These are phyloP conservation scores for Drosophila sordidapex DNA, from an alignment of 2,888 invertebrate species.

Conservation along the genomic window DNA sequence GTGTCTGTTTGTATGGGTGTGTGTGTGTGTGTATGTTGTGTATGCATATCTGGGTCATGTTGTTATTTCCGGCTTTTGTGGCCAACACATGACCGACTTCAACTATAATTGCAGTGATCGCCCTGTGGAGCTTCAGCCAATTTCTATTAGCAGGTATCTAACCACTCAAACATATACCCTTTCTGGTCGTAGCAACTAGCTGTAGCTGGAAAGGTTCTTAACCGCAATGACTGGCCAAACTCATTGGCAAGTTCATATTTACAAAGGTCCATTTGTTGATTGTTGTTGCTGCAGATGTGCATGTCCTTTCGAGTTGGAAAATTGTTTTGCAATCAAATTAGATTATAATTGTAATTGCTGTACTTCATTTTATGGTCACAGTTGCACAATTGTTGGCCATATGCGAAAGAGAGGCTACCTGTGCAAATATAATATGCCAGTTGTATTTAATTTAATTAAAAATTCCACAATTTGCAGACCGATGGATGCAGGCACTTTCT, in stretches of 20 bases:
- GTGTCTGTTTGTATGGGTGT: constrained; percentile 20
- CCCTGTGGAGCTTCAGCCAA: constrained; percentile 64
- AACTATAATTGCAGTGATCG: constrained; percentile 49
- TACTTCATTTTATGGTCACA: constrained; percentile 42
- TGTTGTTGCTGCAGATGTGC: constrained; percentile 28
- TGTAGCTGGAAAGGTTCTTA: constrained; percentile 23
- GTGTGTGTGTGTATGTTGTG: constrained; percentile 11
- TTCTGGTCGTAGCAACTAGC: not conserved
- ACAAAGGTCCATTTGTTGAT: not conserved
- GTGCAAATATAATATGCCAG: constrained; percentile 16
- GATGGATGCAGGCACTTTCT: constrained; percentile 11
- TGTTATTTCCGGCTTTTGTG: constrained; percentile 77
- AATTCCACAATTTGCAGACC: constrained; percentile 22
- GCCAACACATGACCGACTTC: constrained; percentile 51
- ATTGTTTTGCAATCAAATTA: constrained; percentile 78
- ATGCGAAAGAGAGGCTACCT: constrained; percentile 11
- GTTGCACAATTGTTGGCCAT: constrained; percentile 15
- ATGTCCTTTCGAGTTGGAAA: constrained; percentile 63
- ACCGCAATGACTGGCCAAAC: constrained; percentile 62
- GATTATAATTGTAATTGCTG: constrained; percentile 68
- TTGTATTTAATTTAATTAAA: constrained; percentile 39
- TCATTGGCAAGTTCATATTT: constrained; percentile 51
- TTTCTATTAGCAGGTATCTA: constrained; percentile 62
- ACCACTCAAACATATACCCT: not conserved
- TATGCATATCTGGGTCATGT: constrained; percentile 70